A percentile compares a stretch with the other conserved stretches of the same genome.
Evolutionary conservation across 2,888 invertebrate genomes (phyloP).

Genomic region (Matsumyia berberina): DNA sequence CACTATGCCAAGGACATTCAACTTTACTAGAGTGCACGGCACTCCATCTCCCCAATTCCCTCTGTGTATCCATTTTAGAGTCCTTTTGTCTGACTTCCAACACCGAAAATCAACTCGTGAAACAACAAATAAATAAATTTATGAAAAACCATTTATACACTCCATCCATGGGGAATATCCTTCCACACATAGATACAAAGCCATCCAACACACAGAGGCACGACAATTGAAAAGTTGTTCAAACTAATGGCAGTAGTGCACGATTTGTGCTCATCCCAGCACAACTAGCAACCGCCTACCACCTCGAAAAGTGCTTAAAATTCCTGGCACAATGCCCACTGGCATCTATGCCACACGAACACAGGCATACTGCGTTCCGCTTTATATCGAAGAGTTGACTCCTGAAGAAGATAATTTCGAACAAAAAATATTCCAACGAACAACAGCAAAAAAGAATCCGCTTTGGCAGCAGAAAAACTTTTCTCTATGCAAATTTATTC

Average conservation of each 20-base stretch:
- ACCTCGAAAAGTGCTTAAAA: conserved; percentile 28
- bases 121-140: conserved; percentile 63
- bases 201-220: not conserved
- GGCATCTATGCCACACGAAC: conserved; percentile 54
- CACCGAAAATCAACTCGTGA: conserved; percentile 48
- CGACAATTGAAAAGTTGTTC: conserved; percentile 47
- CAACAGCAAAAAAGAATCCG: conserved; percentile 31
- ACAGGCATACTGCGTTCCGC: conserved; percentile 8
- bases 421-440: conserved; percentile 20
- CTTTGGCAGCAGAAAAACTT: conserved; percentile 61
- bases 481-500: conserved; percentile 67
- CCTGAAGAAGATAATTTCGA: conserved; percentile 67
- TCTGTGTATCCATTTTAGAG: conserved; percentile 20
- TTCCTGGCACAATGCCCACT: conserved; percentile 73
- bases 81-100: conserved; percentile 46
- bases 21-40: conserved; percentile 48
- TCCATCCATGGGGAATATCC: not conserved
- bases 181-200: not conserved
- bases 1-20: conserved; percentile 60
- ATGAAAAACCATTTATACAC: conserved; percentile 45
- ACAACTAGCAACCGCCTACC: not conserved
- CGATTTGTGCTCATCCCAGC: conserved; percentile 4
- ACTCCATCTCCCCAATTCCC: not conserved
- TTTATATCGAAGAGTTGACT: conserved; percentile 48
- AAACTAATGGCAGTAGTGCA: conserved; percentile 49